Evolutionary conservation across 2,888 invertebrate species (phyloP).

Genomic region (Linnaemya tessellans): DNA sequence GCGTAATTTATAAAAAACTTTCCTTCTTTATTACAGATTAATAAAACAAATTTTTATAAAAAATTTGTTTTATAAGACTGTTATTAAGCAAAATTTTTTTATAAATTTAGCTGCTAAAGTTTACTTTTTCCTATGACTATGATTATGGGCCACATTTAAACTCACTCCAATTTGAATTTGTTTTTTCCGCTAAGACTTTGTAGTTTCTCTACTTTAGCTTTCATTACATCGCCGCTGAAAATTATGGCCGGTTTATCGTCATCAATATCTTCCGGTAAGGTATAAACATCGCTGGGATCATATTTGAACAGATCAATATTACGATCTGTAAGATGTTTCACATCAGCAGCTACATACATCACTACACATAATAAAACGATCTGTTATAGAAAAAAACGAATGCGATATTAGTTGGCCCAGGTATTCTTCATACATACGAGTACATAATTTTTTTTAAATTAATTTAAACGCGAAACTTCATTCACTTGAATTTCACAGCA

Average conservation of each 20-base stretch:
- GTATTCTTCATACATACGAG: neutral
- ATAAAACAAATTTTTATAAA: too few species aligned
- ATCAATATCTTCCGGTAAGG: conserved; percentile 82
- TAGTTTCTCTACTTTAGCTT: conserved; percentile 80
- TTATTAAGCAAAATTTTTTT: too few species aligned
- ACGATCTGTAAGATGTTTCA: conserved; percentile 79
- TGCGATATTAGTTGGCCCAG: neutral
- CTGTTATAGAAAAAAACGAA: conserved; percentile 38
- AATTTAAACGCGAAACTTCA: too few species aligned
- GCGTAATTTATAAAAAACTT: too few species aligned
- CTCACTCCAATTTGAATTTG: conserved; percentile 82
- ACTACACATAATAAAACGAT: conserved; percentile 76
- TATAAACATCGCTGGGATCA: conserved; percentile 80
- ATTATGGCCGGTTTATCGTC: conserved; percentile 81
- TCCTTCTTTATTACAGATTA: too few species aligned
- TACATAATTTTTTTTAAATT: too few species aligned
- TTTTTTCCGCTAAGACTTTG: conserved; percentile 81
- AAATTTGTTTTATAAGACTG: too few species aligned
- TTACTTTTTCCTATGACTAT: too few species aligned
- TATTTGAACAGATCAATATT: conserved; percentile 82
- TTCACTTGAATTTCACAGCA: too few species aligned
- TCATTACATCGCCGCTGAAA: conserved; percentile 81
- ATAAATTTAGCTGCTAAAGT: too few species aligned
- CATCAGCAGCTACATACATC: conserved; percentile 76
- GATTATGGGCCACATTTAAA: conserved; percentile 22